Conservation (phyloP, 2,888 invertebrate genomes). For the Ceriagrion tenellum region DNA sequence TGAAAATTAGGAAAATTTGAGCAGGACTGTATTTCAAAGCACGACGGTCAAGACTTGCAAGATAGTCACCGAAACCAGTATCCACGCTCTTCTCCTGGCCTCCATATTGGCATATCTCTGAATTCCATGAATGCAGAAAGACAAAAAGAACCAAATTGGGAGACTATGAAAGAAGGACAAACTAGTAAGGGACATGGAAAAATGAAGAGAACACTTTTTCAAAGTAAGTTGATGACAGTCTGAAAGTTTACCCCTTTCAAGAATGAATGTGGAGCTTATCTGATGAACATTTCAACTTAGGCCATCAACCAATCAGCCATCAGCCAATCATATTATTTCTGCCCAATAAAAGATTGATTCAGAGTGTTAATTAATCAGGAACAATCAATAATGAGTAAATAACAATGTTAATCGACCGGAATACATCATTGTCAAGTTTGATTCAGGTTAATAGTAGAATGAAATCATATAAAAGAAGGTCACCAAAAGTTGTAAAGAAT, state of each 20-base stretch:
- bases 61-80: constrained; percentile 66
- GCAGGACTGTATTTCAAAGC: constrained; percentile 62
- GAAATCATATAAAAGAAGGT: not conserved
- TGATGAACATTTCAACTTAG: not conserved
- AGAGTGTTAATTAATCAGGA: not conserved
- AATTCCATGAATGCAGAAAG: constrained; percentile 67
- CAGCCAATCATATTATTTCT: not conserved
- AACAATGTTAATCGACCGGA: not conserved
- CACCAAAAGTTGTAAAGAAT: not conserved
- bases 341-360: not conserved
- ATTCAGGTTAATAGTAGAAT: not conserved
- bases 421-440: not conserved
- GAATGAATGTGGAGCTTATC: not conserved
- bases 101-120: constrained; percentile 64
- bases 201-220: constrained; percentile 51
- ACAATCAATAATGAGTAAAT: not conserved
- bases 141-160: constrained; percentile 67
- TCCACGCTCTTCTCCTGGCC: constrained; percentile 65
- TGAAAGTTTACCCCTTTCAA: constrained; percentile 13
- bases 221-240: not conserved
- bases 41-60: constrained; percentile 64
- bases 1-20: constrained; percentile 59
- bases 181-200: constrained; percentile 45
- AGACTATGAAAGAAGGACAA: constrained; percentile 65
- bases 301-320: not conserved